A percentile compares a stretch with the other conserved stretches of the same genome.
Evolutionary conservation across 2,113 vertebrate genomes (phyloP).

Genomic region (Melanerpes aurifrons): DNA sequence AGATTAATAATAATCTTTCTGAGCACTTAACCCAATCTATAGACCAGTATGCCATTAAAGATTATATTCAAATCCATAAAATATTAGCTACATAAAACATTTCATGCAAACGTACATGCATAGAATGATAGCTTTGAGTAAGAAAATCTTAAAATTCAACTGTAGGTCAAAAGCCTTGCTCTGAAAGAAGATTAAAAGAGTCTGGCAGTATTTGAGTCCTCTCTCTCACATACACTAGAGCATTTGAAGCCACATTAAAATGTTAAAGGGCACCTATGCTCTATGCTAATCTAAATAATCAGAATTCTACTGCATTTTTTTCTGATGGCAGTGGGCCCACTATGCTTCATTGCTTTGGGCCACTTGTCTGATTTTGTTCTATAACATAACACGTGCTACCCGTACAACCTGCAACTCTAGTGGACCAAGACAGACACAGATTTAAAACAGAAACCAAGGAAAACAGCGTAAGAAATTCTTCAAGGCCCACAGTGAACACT

Average conservation of each 20-base stretch:
- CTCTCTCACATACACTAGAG: neutral
- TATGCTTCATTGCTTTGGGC: neutral
- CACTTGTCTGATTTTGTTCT: neutral
- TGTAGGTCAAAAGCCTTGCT: constrained; percentile 20
- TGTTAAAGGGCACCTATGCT: neutral
- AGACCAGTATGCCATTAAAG: neutral
- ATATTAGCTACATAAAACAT: neutral
- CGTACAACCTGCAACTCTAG: neutral
- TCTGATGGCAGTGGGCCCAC: neutral
- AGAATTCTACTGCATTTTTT: neutral
- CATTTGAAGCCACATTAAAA: constrained; percentile 12
- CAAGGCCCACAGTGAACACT: neutral
- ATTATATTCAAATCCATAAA: constrained; percentile 32
- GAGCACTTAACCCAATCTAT: neutral
- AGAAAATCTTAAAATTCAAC: neutral
- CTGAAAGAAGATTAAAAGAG: constrained; percentile 1
- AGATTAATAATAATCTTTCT: neutral
- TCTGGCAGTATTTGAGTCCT: neutral
- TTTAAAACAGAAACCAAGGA: neutral
- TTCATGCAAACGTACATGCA: neutral
- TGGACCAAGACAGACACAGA: neutral
- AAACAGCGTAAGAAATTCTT: neutral
- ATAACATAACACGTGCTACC: neutral
- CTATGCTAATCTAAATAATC: constrained; percentile 29
- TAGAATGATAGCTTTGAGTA: neutral